A percentile compares a stretch with the other conserved stretches of the same genome.
Conservation (phyloP, 2,888 invertebrate genomes). For the Morpho achilles region DNA sequence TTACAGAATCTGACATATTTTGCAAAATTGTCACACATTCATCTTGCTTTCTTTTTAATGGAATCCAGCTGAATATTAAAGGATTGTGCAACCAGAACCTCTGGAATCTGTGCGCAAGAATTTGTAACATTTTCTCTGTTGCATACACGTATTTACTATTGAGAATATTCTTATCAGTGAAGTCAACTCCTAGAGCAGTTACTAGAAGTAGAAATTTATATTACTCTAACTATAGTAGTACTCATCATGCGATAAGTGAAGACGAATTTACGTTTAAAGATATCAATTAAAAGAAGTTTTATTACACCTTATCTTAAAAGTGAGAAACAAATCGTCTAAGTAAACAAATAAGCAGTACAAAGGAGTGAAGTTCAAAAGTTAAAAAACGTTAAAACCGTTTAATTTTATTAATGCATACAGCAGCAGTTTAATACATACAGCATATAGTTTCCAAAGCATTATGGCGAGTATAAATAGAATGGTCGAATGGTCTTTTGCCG, state of each 20-base stretch:
- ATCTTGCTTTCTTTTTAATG: conserved; percentile 51
- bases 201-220: background rate
- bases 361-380: too few relatives aligned
- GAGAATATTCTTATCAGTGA: conserved; percentile 45
- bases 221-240: too few relatives aligned
- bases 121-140: conserved; percentile 48
- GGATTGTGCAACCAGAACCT: conserved; percentile 53
- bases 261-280: background rate
- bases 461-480: conserved; percentile 51
- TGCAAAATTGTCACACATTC: conserved; percentile 49
- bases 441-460: conserved; percentile 62
- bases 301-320: too few relatives aligned
- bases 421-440: conserved; percentile 47
- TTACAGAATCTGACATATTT: conserved; percentile 54
- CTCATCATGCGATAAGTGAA: background rate
- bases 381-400: background rate
- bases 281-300: too few relatives aligned
- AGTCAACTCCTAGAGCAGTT: conserved; percentile 21
- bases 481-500: conserved; percentile 45
- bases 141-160: conserved; percentile 53
- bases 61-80: conserved; percentile 45
- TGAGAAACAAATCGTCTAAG: too few relatives aligned
- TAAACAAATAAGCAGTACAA: too few relatives aligned
- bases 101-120: conserved; percentile 52
- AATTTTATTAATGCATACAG: background rate